Evolutionary conservation across 2,888 invertebrate species (phyloP).

Genomic region (Eugnorisma glareosa): DNA sequence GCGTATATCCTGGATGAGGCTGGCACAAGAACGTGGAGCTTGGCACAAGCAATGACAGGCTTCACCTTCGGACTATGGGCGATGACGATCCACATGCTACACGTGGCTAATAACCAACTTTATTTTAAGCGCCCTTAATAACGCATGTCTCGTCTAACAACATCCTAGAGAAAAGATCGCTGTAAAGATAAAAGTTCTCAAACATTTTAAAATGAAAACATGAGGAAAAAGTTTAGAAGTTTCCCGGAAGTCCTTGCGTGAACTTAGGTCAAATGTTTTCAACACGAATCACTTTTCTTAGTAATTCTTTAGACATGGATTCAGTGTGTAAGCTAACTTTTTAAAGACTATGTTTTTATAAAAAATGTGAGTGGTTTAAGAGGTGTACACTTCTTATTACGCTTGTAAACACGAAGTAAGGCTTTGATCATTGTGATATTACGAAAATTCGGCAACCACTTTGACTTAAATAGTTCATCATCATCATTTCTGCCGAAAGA

Average conservation of each 20-base stretch:
- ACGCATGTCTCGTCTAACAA: constrained; percentile 28
- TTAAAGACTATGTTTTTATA: background rate
- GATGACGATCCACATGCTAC: background rate
- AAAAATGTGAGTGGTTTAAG: background rate
- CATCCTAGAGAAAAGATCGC: constrained; percentile 29
- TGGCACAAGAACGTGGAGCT: background rate
- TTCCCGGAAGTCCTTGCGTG: constrained; percentile 32
- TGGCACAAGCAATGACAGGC: background rate
- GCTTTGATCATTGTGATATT: no score
- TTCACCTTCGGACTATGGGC: no score
- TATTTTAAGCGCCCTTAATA: constrained; percentile 15
- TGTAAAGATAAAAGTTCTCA: constrained; percentile 31
- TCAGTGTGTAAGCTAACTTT: constrained; percentile 15
- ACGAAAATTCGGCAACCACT: background rate
- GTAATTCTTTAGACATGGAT: constrained; percentile 45
- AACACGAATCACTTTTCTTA: constrained; percentile 55
- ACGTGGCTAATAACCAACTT: background rate
- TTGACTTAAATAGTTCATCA: no score
- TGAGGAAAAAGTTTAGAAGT: constrained; percentile 46
- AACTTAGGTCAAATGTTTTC: constrained; percentile 53
- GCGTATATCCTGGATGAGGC: background rate
- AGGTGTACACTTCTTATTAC: background rate
- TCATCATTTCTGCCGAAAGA: no score
- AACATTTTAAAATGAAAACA: constrained; percentile 57
- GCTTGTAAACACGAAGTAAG: no score